These are phyloP conservation scores for Vollenhovia emeryi DNA, from an alignment of 1,140 invertebrate species.

Conservation along the genomic window DNA sequence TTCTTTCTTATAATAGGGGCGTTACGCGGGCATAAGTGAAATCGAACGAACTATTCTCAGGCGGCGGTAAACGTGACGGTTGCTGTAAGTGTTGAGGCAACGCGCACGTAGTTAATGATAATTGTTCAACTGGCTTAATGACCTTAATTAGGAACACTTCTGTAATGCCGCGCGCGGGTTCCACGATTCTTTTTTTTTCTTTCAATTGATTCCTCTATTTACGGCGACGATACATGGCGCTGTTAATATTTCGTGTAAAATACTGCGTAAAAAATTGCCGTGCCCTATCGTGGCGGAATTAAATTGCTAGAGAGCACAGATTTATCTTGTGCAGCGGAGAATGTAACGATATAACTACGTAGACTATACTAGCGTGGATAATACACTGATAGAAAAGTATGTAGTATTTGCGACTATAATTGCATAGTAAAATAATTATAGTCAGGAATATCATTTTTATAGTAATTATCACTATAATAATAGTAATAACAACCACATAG, in stretches of 20 bases:
- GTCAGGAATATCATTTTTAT: too few relatives aligned
- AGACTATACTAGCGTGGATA: background rate
- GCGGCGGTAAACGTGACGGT: conserved; percentile 14
- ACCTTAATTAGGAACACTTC: conserved; percentile 74
- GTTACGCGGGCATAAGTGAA: conserved; percentile 41
- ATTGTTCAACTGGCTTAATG: conserved; percentile 79
- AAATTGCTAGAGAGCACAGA: background rate
- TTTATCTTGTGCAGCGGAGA: background rate
- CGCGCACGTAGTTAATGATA: conserved; percentile 75
- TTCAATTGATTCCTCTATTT: background rate
- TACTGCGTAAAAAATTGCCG: background rate
- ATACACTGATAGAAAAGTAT: too few relatives aligned
- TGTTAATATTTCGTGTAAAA: background rate
- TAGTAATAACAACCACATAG: too few relatives aligned
- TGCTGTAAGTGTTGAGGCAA: conserved; percentile 62
- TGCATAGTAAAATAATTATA: too few relatives aligned
- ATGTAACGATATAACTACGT: background rate
- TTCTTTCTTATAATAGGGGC: conserved; percentile 31
- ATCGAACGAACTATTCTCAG: conserved; percentile 33
- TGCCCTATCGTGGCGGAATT: background rate
- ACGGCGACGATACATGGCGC: background rate
- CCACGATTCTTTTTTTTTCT: conserved; percentile 41
- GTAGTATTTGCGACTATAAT: too few relatives aligned
- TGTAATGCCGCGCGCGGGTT: conserved; percentile 59
- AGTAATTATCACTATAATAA: too few relatives aligned